These are phyloP conservation scores for Hypomecis atomaria DNA, from an alignment of 2,888 invertebrate genomes.

Conservation along the genomic window DNA sequence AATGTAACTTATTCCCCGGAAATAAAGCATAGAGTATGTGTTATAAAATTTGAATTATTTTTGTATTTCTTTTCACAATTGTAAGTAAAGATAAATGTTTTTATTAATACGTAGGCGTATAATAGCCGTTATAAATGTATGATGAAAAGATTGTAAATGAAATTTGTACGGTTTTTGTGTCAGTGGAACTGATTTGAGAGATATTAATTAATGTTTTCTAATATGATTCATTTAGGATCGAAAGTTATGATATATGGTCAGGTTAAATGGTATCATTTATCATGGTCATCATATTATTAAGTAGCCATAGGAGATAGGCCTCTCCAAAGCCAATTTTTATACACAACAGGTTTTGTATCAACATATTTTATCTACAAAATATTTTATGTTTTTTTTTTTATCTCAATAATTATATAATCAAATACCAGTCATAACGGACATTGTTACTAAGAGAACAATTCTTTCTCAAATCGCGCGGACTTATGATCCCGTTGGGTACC, in stretches of 20 bases:
- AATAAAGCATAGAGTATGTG: conserved; percentile 25
- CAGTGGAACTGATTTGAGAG: conserved; percentile 29
- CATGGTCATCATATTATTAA: too few species aligned
- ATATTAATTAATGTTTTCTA: conserved; percentile 29
- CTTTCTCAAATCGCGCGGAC: too few species aligned
- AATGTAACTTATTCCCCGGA: conserved; percentile 23
- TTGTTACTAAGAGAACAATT: too few species aligned
- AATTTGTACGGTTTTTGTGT: conserved; percentile 37
- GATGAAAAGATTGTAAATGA: conserved; percentile 65
- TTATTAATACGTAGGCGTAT: conserved; percentile 58
- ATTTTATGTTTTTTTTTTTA: too few species aligned
- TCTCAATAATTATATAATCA: too few species aligned
- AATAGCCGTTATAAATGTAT: conserved; percentile 61
- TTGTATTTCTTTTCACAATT: conserved; percentile 44
- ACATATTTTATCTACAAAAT: too few species aligned
- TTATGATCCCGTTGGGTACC: too few species aligned
- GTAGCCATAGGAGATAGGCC: too few species aligned
- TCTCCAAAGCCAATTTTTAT: too few species aligned
- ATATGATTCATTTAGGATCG: conserved; percentile 15
- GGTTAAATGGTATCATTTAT: too few species aligned
- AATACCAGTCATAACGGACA: too few species aligned
- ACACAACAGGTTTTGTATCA: too few species aligned
- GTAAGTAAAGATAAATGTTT: conserved; percentile 53
- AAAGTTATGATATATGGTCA: conserved; percentile 3
- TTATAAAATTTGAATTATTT: neutral